Base-by-base conservation (phyloP, 23 tunicate species). In the Ciona savignyi region DNA sequence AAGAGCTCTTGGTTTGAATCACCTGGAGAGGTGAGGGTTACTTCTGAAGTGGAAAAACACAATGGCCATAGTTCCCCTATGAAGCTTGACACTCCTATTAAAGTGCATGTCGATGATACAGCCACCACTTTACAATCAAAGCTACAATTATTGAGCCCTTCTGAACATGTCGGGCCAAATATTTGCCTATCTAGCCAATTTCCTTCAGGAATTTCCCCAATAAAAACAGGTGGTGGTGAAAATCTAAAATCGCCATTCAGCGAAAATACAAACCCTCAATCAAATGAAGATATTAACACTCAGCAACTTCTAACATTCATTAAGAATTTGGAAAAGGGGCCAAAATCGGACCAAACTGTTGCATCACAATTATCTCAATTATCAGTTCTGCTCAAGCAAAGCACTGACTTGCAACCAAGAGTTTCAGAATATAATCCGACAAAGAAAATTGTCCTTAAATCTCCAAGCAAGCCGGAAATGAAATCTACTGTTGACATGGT, bases 201-300 rank as follows among this genome's bases (percentile, higher is more conserved):
- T 80, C 84, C 84, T 11, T 29, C 77, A 23, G 27, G 74, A 3
- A 19, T 80, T 3, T 80, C 84, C 2, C 84, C 84, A 27, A 80
- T 80, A 23, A 80, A 80, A 35, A 70, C 66, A 33, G 56, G 28
- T 33, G 22, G 70, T 1, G 4, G 24, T 21, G 67, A 60, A 23
- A 19, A n/a, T 1, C 27, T 19, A 32, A 68, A 68, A 48, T 33
- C 60, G 20, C 35, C 25, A 9, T 34, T 9, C 23, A 49, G 63
- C 28, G 34, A 71, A 6, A 63, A 24, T 22, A 24, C 51, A 26
- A 24, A 2, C 3, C 29, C 1, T 70, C 33, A 70, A 2, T 34
- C 34, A 29, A n/a, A 61, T 62, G 74, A 80, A 28, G 84, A 80
- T 71, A 70, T 77, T n/a, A 70, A 56, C 60, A 80, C 84, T 21